A percentile compares a stretch with the other conserved stretches of the same genome.
These are phyloP conservation scores for Caenorhabditis sp. DNA, from an alignment of 2,888 invertebrate species.

Conservation along the genomic window DNA sequence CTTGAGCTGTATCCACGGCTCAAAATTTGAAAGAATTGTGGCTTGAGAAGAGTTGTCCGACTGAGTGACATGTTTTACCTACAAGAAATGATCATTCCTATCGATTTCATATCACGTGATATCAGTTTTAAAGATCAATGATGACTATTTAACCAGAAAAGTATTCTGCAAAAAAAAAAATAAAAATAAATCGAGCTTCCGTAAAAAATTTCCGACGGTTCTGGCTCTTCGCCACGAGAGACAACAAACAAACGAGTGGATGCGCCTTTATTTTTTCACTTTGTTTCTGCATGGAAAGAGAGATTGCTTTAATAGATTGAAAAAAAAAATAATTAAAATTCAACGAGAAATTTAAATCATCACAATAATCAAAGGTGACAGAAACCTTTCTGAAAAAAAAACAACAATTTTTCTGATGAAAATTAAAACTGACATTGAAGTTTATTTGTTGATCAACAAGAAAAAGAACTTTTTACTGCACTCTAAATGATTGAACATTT, in stretches of 20 bases:
- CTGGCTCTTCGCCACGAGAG: constrained; percentile 33
- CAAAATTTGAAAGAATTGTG: constrained; percentile 42
- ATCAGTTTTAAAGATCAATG: background rate
- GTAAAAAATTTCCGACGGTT: constrained; percentile 43
- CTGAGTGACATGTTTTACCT: constrained; percentile 36
- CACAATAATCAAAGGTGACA: no score
- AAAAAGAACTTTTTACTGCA: no score
- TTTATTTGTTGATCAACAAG: no score
- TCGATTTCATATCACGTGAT: background rate
- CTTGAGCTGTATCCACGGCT: constrained; percentile 45
- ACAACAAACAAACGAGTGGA: background rate
- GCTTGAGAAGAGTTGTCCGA: constrained; percentile 35
- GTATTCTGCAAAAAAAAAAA: constrained; percentile 7
- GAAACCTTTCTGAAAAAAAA: no score
- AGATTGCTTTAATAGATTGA: background rate
- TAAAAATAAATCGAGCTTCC: constrained; percentile 6
- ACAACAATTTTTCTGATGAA: no score
- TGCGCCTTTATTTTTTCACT: background rate
- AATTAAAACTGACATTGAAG: no score
- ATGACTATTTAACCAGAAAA: background rate
- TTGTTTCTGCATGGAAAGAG: background rate
- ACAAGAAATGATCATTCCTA: constrained; percentile 5
- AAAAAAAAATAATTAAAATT: no score
- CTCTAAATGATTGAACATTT: no score
- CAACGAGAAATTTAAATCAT: no score